phyloP scores from a whole-genome alignment of 2,113 vertebrate genomes.

The Amblyornis subalaris region DNA sequence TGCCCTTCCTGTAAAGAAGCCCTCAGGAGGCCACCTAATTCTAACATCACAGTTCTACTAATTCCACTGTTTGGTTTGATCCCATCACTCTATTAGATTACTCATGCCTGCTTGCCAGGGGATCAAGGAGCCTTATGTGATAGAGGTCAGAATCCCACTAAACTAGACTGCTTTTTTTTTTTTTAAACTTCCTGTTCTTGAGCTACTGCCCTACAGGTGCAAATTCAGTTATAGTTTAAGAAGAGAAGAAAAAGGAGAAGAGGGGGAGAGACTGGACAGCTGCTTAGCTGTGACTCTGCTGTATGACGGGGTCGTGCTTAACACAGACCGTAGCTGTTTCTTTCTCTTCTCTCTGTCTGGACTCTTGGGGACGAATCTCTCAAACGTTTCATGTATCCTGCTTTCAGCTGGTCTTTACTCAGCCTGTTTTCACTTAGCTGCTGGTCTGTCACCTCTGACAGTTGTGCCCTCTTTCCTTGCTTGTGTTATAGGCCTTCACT shows the following conservation, averaged over 20 bases:
- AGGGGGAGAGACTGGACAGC: neutral
- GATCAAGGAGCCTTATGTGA: neutral
- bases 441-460: neutral
- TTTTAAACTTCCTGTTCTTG: neutral
- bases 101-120: neutral
- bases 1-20: neutral
- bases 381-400: accelerated
- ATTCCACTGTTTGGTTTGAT: neutral
- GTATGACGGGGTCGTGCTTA: neutral
- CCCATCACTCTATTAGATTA: neutral
- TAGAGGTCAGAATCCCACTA: neutral
- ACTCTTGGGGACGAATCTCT: neutral
- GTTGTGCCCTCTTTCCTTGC: neutral
- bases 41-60: neutral
- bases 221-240: neutral
- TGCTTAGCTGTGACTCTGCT: neutral
- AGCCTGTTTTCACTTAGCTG: neutral
- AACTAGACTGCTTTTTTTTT: neutral
- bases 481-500: neutral
- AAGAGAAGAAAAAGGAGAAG: neutral
- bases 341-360: neutral
- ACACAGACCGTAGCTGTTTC: neutral
- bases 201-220: neutral
- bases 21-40: neutral
- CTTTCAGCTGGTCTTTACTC: neutral